phyloP scores from a whole-genome alignment of 2,797 vertebrate species.

The Tamandua tetradactyla region DNA sequence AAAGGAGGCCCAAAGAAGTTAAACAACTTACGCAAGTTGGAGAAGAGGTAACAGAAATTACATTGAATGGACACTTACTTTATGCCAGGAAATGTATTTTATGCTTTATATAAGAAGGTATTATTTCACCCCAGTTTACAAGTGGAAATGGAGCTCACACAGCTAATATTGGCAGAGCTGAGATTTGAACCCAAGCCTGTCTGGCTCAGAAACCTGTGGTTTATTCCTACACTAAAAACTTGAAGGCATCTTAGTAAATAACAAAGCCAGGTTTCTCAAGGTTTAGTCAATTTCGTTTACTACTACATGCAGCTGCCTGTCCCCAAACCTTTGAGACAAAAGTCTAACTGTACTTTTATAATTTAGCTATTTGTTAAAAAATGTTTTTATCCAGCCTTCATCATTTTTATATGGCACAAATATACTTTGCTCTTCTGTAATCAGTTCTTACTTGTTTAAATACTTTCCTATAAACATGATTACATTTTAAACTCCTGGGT shows the following conservation, averaged over 20 bases:
- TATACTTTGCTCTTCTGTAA: background rate
- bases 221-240: background rate
- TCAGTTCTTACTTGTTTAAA: background rate
- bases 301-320: background rate
- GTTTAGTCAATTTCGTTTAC: background rate
- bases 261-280: background rate
- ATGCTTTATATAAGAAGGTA: background rate
- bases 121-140: background rate
- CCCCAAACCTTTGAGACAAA: background rate
- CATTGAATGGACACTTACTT: background rate
- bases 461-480: background rate
- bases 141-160: background rate
- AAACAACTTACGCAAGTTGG: background rate
- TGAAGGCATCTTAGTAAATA: background rate
- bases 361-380: background rate
- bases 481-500: background rate
- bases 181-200: background rate
- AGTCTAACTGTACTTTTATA: background rate
- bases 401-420: background rate
- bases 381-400: background rate
- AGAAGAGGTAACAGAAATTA: conserved; percentile 2
- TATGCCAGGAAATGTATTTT: background rate
- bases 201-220: background rate
- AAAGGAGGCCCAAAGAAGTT: background rate
- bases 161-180: background rate